Percentiles rank a stretch among this genome's conserved stretches.
Evolutionary conservation across 1,140 invertebrate genomes (phyloP).

Genomic region (Wiebesia pumilae): DNA sequence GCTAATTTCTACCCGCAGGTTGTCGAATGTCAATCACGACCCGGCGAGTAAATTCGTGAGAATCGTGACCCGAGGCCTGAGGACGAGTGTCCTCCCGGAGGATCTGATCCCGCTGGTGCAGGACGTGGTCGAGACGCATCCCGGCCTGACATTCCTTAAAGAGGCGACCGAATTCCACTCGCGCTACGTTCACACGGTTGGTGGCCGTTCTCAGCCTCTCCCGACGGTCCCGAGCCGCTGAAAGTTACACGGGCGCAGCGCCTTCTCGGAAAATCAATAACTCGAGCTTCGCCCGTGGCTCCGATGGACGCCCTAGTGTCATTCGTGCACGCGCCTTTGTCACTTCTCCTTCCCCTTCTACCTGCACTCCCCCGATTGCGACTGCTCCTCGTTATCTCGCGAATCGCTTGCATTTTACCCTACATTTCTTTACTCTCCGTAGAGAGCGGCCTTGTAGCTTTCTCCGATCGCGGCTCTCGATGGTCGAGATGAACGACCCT

Average conservation of each 20-base stretch:
- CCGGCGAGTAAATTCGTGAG: conserved; percentile 92
- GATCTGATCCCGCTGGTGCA: conserved; percentile 96
- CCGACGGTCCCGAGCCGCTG: not conserved
- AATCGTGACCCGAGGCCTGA: conserved; percentile 83
- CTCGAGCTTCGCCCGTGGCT: not conserved
- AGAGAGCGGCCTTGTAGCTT: too few relatives aligned
- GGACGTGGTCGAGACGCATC: conserved; percentile 99
- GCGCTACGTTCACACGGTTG: conserved; percentile 96
- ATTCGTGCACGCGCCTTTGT: not conserved
- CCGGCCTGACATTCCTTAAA: conserved; percentile 96
- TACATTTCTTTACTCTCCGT: not conserved
- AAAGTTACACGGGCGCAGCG: not conserved
- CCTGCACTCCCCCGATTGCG: not conserved
- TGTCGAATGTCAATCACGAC: conserved; percentile 89
- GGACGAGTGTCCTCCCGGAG: conserved; percentile 82
- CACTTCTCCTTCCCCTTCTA: not conserved
- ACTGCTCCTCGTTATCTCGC: not conserved
- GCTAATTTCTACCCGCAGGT: conserved; percentile 72
- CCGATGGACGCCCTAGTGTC: not conserved
- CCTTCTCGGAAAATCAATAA: conserved; percentile 15
- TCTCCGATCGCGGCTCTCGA: too few relatives aligned
- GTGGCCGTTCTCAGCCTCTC: conserved; percentile 58
- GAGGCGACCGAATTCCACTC: conserved; percentile 99
- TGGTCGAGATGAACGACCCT: too few relatives aligned
- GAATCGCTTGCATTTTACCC: not conserved